These are phyloP conservation scores for Drosophila quinaria DNA, from an alignment of 2,888 invertebrate genomes.

Conservation along the genomic window DNA sequence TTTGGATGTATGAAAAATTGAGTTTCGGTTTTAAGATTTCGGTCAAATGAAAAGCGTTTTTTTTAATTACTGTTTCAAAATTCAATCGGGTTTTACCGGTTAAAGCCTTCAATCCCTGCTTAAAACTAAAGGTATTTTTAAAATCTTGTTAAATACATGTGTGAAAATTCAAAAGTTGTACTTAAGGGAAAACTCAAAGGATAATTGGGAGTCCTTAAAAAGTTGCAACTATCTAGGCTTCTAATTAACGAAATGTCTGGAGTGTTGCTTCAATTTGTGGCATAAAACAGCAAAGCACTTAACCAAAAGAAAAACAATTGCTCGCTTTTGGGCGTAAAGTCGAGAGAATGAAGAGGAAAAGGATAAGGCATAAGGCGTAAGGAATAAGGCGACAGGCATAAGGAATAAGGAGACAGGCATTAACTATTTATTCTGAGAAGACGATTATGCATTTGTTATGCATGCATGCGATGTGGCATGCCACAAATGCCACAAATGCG, in stretches of 20 bases:
- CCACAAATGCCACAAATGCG: background rate
- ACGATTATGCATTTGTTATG: slow-evolving; percentile 61
- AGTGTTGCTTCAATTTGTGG: slow-evolving; percentile 13
- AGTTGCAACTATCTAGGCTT: background rate
- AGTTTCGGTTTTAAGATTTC: no score
- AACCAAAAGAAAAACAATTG: slow-evolving; percentile 22
- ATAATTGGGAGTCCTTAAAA: background rate
- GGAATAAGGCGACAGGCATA: background rate
- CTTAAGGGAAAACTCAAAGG: background rate
- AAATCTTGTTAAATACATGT: no score
- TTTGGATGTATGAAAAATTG: no score
- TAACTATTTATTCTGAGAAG: slow-evolving; percentile 52
- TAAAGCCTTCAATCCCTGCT: no score
- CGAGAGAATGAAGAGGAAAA: background rate
- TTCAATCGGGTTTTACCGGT: no score
- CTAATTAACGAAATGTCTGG: slow-evolving; percentile 14
- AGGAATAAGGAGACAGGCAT: slow-evolving; percentile 10
- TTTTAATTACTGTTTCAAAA: no score
- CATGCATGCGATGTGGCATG: slow-evolving; percentile 54
- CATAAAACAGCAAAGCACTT: slow-evolving; percentile 15
- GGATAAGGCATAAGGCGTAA: no score
- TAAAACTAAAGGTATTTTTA: no score
- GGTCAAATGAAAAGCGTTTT: no score
- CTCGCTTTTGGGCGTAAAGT: slow-evolving; percentile 2
- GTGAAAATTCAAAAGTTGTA: no score